A percentile compares a stretch with the other conserved stretches of the same genome.
Evolutionary conservation across 2,888 invertebrate species (phyloP).

Genomic region (Serrognathus titanus): DNA sequence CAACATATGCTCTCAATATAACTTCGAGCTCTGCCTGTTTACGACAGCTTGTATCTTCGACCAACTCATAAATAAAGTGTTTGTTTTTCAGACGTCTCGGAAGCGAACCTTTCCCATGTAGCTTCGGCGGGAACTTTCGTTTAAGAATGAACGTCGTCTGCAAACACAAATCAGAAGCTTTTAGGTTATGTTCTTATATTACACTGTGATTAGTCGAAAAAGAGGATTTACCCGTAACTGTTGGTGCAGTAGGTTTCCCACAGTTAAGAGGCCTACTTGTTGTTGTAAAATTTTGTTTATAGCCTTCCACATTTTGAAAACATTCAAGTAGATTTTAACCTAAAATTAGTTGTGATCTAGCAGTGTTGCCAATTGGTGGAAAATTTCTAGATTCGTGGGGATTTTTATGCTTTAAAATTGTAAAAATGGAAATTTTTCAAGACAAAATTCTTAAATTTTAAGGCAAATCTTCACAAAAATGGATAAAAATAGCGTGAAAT

Average conservation of each 20-base stretch:
- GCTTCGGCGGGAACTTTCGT: slow-evolving; percentile 56
- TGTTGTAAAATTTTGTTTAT: slow-evolving; percentile 18
- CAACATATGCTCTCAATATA: slow-evolving; percentile 67
- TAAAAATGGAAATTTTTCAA: no score
- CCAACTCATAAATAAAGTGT: slow-evolving; percentile 71
- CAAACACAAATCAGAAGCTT: slow-evolving; percentile 31
- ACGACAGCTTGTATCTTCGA: slow-evolving; percentile 59
- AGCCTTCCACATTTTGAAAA: slow-evolving; percentile 28
- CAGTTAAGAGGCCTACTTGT: slow-evolving; percentile 13
- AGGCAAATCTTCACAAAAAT: no score
- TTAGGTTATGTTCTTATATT: not conserved
- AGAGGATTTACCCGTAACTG: slow-evolving; percentile 33
- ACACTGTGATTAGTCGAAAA: not conserved
- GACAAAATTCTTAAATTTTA: no score
- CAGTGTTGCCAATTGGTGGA: no score
- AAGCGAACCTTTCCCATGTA: slow-evolving; percentile 61
- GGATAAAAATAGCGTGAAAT: no score
- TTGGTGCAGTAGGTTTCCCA: slow-evolving; percentile 27
- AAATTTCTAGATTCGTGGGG: no score
- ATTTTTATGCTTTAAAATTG: no score
- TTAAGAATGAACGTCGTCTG: slow-evolving; percentile 76
- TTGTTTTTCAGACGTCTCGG: slow-evolving; percentile 55
- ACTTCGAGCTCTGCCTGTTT: slow-evolving; percentile 61
- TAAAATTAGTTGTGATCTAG: no score
- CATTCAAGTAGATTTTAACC: no score